A percentile compares a stretch with the other conserved stretches of the same genome.
These are phyloP conservation scores for Tauraco hartlaubi DNA, from an alignment of 2,797 vertebrate species.

Conservation along the genomic window DNA sequence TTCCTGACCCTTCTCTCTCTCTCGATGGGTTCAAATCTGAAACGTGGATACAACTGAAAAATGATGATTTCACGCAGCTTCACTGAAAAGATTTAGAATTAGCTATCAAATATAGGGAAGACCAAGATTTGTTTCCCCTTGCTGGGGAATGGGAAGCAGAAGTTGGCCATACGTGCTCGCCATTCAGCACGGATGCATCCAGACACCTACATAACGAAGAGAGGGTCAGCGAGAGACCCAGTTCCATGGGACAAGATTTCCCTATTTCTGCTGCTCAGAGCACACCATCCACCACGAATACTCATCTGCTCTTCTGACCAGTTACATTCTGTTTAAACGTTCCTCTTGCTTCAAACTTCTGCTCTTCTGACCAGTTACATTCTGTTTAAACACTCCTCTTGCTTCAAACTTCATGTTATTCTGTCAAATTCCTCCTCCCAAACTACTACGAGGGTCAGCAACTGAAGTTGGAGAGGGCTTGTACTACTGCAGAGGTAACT, in stretches of 20 bases:
- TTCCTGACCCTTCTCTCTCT: neutral
- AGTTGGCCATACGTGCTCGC: rapidly evolving
- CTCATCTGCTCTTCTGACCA: neutral
- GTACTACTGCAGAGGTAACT: neutral
- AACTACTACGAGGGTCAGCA: neutral
- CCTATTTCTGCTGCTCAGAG: neutral
- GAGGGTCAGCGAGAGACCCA: neutral
- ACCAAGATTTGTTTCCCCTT: neutral
- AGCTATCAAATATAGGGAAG: neutral
- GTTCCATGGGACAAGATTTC: rapidly evolving
- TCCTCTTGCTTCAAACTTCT: neutral
- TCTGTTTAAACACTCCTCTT: neutral
- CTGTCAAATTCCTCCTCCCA: neutral
- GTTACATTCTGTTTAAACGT: neutral
- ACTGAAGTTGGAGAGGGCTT: neutral
- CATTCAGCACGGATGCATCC: neutral
- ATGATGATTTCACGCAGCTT: rapidly evolving
- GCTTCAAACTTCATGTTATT: rapidly evolving
- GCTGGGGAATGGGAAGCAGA: neutral
- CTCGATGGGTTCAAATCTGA: rapidly evolving
- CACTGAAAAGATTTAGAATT: neutral
- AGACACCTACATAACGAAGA: rapidly evolving
- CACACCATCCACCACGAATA: neutral
- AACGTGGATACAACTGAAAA: neutral
- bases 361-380: neutral